Percentiles rank a stretch among this genome's conserved stretches.
Conservation (phyloP, 2,888 invertebrate species). For the Adelphocoris suturalis region DNA sequence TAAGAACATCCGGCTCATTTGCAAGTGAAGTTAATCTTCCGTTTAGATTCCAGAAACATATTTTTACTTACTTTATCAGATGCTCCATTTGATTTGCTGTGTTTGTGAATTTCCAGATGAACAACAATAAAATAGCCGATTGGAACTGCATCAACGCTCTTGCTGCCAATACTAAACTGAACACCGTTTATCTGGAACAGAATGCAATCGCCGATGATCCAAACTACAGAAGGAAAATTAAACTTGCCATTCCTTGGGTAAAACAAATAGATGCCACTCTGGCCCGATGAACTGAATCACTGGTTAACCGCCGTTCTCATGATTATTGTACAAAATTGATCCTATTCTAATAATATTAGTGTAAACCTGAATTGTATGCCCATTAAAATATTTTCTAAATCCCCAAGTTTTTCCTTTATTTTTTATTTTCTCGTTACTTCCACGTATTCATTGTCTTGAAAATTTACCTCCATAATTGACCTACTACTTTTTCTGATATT, state of each 20-base stretch:
- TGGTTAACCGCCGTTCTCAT: neutral
- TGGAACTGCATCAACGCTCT: constrained; percentile 92
- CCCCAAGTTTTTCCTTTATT: no score
- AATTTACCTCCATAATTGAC: no score
- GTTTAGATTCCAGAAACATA: no score
- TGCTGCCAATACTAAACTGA: constrained; percentile 83
- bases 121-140: constrained; percentile 91
- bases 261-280: constrained; percentile 97
- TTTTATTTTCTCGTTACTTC: no score
- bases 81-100: no score
- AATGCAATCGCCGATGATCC: constrained; percentile 93
- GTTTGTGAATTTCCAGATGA: constrained; percentile 83
- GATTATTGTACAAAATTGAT: neutral
- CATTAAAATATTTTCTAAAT: no score
- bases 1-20: no score
- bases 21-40: no score
- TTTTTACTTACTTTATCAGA: no score
- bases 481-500: no score
- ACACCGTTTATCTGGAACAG: constrained; percentile 94
- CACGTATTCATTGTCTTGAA: no score
- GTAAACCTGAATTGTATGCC: no score
- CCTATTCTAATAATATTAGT: neutral
- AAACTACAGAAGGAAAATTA: constrained; percentile 94
- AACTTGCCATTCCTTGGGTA: constrained; percentile 90
- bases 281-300: constrained; percentile 79